These are phyloP conservation scores for Chloroclystis v-ata DNA, from an alignment of 2,888 invertebrate genomes.

Conservation along the genomic window DNA sequence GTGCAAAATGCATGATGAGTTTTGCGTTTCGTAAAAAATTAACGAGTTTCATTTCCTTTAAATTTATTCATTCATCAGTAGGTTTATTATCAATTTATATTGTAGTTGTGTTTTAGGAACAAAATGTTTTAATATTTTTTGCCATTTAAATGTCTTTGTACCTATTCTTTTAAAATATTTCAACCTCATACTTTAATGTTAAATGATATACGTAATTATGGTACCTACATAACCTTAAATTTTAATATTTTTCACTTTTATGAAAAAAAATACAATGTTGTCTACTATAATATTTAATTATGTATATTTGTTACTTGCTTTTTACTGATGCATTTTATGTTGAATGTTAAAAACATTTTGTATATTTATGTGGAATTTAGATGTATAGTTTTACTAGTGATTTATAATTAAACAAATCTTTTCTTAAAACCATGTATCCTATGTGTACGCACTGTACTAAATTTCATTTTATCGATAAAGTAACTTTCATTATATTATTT, in stretches of 20 bases:
- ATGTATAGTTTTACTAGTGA: conserved; percentile 5
- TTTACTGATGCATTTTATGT: conserved; percentile 57
- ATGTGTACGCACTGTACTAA: too few relatives aligned
- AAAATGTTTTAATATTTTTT: conserved; percentile 9
- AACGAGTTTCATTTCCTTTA: neutral
- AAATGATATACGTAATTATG: conserved; percentile 70
- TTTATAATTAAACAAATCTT: neutral
- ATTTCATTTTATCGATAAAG: too few relatives aligned
- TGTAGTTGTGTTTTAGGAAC: conserved; percentile 12
- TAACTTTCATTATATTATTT: too few relatives aligned
- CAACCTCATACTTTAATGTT: conserved; percentile 45
- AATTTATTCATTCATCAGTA: conserved; percentile 6
- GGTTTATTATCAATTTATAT: conserved; percentile 8
- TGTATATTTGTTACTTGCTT: conserved; percentile 74
- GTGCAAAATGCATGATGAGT: neutral
- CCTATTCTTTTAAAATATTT: conserved; percentile 18
- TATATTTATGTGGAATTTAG: neutral
- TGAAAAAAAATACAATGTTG: conserved; percentile 55
- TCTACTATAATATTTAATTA: conserved; percentile 55
- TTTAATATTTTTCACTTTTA: conserved; percentile 41
- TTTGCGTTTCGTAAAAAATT: neutral
- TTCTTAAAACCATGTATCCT: neutral
- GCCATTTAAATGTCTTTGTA: conserved; percentile 11
- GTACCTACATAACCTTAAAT: conserved; percentile 66
- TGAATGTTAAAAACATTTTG: conserved; percentile 38